These are phyloP conservation scores for Anguilla megastoma DNA, from an alignment of 2,797 vertebrate species.

Conservation along the genomic window DNA sequence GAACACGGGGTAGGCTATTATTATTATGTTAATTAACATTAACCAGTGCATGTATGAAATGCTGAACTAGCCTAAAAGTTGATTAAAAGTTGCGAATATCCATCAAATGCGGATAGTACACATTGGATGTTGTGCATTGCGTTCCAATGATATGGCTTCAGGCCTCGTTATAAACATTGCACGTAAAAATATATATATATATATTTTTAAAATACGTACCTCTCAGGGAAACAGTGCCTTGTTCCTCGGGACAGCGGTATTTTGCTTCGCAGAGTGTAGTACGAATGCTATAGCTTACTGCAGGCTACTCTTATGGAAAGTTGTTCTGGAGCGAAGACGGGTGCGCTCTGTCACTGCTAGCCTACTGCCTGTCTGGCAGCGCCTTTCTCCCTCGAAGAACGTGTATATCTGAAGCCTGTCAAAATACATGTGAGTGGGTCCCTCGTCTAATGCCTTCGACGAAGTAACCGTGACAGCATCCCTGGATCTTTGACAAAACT, in stretches of 20 bases:
- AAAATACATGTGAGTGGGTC: constrained; percentile 24
- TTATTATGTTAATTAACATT: neutral
- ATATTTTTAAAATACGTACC: constrained; percentile 14
- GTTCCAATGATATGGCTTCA: neutral
- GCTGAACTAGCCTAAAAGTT: constrained; percentile 2
- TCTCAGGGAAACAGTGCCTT: neutral
- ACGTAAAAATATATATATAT: neutral
- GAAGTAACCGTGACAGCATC: constrained; percentile 24
- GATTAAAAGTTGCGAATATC: neutral
- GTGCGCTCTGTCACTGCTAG: neutral
- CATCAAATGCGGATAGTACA: neutral
- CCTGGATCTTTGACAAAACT: constrained; percentile 32
- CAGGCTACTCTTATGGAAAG: constrained; percentile 18
- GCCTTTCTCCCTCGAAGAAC: neutral
- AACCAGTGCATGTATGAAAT: neutral
- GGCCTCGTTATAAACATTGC: neutral
- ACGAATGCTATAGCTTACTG: neutral
- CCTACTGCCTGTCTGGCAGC: neutral
- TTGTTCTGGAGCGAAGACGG: constrained; percentile 2
- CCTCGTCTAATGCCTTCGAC: constrained; percentile 11
- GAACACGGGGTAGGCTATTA: neutral
- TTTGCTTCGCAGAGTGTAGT: neutral
- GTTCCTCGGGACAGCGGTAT: neutral
- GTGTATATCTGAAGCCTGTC: neutral
- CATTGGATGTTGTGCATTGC: neutral